Percentiles rank a stretch among this genome's conserved stretches.
Conservation (phyloP, 2,888 invertebrate genomes). For the Scaptomyza tumidula region DNA sequence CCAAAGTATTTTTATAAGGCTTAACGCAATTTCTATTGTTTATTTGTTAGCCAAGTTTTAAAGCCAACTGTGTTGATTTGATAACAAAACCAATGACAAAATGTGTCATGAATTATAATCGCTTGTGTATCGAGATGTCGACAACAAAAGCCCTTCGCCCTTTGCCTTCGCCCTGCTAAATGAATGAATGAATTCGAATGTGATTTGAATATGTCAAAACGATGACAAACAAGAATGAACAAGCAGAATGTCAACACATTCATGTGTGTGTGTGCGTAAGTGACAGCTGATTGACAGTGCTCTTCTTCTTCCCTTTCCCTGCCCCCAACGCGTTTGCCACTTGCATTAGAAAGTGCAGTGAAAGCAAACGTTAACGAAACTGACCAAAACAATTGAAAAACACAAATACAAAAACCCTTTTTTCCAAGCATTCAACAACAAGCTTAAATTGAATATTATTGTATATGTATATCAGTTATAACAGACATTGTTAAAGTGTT, state of each 20-base stretch:
- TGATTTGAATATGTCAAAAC: background rate
- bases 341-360: constrained; percentile 10
- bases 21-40: too few relatives aligned
- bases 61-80: background rate
- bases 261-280: background rate
- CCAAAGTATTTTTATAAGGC: too few relatives aligned
- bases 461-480: constrained; percentile 4
- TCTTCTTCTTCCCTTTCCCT: background rate
- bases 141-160: too few relatives aligned
- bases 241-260: background rate
- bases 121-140: too few relatives aligned
- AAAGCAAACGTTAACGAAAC: constrained; percentile 1
- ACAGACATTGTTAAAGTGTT: background rate
- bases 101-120: background rate
- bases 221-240: background rate
- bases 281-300: constrained; percentile 3
- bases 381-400: constrained; percentile 56
- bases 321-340: background rate
- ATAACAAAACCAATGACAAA: background rate
- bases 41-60: background rate
- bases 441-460: constrained; percentile 7
- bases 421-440: constrained; percentile 21
- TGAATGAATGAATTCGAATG: background rate
- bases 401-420: constrained; percentile 54
- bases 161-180: too few relatives aligned